These are phyloP conservation scores for Glaucomys volans DNA, from an alignment of 2,113 vertebrate genomes.

Conservation along the genomic window DNA sequence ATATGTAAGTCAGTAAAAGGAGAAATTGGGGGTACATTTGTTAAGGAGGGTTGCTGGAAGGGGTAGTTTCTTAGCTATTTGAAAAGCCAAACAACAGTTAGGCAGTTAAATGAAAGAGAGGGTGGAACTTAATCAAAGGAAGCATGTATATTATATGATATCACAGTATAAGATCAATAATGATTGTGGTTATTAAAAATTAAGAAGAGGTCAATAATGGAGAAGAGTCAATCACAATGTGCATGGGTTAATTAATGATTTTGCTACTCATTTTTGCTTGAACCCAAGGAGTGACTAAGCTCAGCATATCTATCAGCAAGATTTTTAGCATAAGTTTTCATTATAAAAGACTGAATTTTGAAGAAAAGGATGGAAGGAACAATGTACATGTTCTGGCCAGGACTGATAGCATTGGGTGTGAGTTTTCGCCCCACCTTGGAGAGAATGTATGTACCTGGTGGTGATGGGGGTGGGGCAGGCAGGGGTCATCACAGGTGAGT, in stretches of 20 bases:
- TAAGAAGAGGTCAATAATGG: not conserved
- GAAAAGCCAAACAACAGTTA: not conserved
- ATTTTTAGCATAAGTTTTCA: conserved; percentile 6
- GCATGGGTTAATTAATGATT: not conserved
- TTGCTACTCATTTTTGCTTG: conserved; percentile 32
- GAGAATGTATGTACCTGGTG: not conserved
- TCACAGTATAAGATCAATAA: not conserved
- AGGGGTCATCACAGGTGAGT: not conserved
- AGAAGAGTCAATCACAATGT: not conserved
- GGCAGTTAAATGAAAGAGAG: not conserved
- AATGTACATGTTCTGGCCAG: not conserved
- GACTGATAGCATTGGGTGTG: not conserved
- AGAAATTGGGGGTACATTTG: not conserved
- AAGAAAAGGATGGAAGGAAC: conserved; percentile 32
- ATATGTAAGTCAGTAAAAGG: conserved; percentile 9
- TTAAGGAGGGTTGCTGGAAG: not conserved
- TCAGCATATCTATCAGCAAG: not conserved
- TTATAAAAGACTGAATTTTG: conserved; percentile 15
- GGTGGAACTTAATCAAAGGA: not conserved
- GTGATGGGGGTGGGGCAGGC: not conserved
- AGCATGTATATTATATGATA: not conserved
- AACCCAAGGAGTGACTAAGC: not conserved
- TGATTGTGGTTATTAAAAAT: not conserved
- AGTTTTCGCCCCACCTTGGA: not conserved
- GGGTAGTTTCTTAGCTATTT: not conserved